A percentile compares a stretch with the other conserved stretches of the same genome.
Evolutionary conservation across 2,888 invertebrate genomes (phyloP).

Genomic region (Sinodicranocentrus sp.): DNA sequence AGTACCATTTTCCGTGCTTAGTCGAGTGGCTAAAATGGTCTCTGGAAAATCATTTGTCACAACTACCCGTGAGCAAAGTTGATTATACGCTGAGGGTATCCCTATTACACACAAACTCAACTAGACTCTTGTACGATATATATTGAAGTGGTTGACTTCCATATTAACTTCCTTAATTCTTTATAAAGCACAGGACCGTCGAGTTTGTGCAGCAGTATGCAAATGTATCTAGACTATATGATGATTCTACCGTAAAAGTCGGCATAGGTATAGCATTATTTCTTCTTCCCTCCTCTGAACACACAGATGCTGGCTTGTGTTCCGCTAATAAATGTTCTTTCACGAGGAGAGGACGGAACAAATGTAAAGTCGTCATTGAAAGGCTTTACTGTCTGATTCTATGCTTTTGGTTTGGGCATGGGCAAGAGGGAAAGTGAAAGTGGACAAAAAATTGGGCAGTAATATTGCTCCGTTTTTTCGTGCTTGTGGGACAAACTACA

Average conservation of each 20-base stretch:
- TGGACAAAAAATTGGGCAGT: neutral
- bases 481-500: neutral
- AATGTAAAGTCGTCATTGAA: neutral
- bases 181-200: no score
- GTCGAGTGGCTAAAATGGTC: constrained; percentile 77
- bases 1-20: constrained; percentile 74
- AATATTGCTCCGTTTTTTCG: constrained; percentile 5
- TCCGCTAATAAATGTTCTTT: constrained; percentile 62
- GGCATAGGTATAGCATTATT: neutral
- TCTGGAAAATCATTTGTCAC: constrained; percentile 77
- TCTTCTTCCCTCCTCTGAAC: constrained; percentile 31
- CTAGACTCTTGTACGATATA: neutral
- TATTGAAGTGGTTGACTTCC: neutral
- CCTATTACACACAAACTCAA: no score
- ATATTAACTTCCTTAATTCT: no score
- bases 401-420: neutral
- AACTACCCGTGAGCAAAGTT: constrained; percentile 16
- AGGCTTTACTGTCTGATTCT: neutral
- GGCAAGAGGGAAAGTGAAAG: constrained; percentile 26
- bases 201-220: neutral
- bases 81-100: no score
- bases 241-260: no score
- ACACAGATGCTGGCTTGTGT: no score
- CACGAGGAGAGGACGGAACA: constrained; percentile 16
- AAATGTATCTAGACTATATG: no score